phyloP scores from a whole-genome alignment of 2,888 invertebrate genomes.

The Eupithecia subumbrata region DNA sequence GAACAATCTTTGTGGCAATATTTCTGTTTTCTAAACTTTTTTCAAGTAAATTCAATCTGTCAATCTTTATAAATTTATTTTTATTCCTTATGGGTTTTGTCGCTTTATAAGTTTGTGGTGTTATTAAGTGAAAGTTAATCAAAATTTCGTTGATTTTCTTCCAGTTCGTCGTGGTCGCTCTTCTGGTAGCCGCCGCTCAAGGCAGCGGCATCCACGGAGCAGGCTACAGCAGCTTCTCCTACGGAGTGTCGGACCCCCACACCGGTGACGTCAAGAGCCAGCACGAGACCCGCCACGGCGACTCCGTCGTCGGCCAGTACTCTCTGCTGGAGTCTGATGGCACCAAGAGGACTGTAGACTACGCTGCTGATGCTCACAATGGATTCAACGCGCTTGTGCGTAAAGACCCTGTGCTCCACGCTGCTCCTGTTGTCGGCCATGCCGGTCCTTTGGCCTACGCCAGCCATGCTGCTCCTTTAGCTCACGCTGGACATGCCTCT shows the following conservation, averaged over 20 bases:
- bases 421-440: conserved; percentile 61
- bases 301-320: conserved; percentile 84
- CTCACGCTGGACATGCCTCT: conserved; percentile 48
- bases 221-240: conserved; percentile 77
- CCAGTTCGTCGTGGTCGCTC: conserved; percentile 76
- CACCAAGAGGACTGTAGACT: conserved; percentile 86
- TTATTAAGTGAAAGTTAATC: too few relatives aligned
- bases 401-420: conserved; percentile 71
- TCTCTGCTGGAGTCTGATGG: conserved; percentile 85
- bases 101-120: too few relatives aligned
- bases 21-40: neutral
- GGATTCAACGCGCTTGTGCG: conserved; percentile 84
- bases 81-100: too few relatives aligned
- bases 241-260: conserved; percentile 78
- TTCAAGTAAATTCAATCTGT: too few relatives aligned
- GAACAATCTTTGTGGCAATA: neutral
- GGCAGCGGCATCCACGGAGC: conserved; percentile 72
- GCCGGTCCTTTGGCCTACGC: conserved; percentile 54
- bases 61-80: too few relatives aligned
- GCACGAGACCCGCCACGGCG: conserved; percentile 86
- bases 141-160: neutral
- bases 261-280: conserved; percentile 83
- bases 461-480: conserved; percentile 50
- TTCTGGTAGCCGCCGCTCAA: conserved; percentile 74
- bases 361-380: conserved; percentile 80